Evolutionary conservation across 2,113 vertebrate species (phyloP).

Genomic region (Odocoileus hemionus): DNA sequence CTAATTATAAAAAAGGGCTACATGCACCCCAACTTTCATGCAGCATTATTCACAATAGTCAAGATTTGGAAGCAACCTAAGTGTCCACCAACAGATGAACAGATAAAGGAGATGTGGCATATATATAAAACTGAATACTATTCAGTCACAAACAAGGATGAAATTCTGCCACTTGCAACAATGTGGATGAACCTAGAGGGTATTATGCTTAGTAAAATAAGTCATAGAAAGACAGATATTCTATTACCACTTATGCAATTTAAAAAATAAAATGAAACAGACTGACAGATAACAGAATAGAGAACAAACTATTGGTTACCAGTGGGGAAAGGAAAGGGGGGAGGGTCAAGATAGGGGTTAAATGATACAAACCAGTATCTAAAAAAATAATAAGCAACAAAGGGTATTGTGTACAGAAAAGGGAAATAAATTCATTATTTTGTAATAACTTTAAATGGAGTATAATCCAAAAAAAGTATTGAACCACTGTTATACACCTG

Average conservation of each 20-base stretch:
- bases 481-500: neutral
- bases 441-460: neutral
- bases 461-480: neutral
- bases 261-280: neutral
- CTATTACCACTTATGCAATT: neutral
- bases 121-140: neutral
- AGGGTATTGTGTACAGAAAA: neutral
- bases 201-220: neutral
- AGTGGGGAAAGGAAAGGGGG: neutral
- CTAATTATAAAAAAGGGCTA: neutral
- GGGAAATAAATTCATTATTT: neutral
- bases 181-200: neutral
- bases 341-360: neutral
- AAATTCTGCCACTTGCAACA: neutral
- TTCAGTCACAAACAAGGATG: neutral
- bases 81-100: neutral
- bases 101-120: neutral
- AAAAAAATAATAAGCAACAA: neutral
- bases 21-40: neutral
- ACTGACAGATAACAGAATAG: neutral
- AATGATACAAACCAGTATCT: neutral
- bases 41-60: neutral
- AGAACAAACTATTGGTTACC: neutral
- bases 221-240: neutral
- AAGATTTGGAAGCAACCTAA: neutral